phyloP scores from a whole-genome alignment of 1,140 invertebrate species.

The Eulimnadia texana region DNA sequence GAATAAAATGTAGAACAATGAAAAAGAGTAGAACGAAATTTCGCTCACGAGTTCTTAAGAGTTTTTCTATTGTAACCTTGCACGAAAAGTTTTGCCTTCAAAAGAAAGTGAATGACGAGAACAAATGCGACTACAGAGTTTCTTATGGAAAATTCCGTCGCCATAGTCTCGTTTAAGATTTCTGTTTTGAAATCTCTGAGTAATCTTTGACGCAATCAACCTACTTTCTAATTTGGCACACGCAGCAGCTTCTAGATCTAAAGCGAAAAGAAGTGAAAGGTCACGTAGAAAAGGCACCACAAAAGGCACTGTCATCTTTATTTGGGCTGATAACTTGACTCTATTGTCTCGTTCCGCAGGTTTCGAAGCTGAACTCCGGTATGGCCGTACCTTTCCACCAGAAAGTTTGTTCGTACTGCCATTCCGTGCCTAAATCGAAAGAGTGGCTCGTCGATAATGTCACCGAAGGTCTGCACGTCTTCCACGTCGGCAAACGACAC shows the following conservation, averaged over 20 bases:
- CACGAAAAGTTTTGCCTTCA: too few relatives aligned
- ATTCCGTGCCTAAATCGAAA: conserved; percentile 68
- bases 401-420: conserved; percentile 71
- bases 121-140: too few relatives aligned
- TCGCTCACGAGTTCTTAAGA: too few relatives aligned
- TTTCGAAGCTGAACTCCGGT: conserved; percentile 54
- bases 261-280: not conserved
- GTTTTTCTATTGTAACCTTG: too few relatives aligned
- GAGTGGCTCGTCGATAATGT: conserved; percentile 58
- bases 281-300: not conserved
- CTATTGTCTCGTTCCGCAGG: too few relatives aligned
- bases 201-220: not conserved
- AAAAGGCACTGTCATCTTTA: too few relatives aligned
- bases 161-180: too few relatives aligned
- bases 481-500: conserved; percentile 65
- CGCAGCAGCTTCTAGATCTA: not conserved
- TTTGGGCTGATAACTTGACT: too few relatives aligned
- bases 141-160: too few relatives aligned
- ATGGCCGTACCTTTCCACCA: conserved; percentile 82
- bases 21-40: not conserved
- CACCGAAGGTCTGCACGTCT: conserved; percentile 54
- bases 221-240: not conserved
- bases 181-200: too few relatives aligned
- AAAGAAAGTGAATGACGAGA: too few relatives aligned
- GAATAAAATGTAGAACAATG: not conserved